Evolutionary conservation across 2,797 vertebrate species (phyloP), one percentile per base, ranked within the genome.

Genomic region (Cetoscarus ocellatus): DNA sequence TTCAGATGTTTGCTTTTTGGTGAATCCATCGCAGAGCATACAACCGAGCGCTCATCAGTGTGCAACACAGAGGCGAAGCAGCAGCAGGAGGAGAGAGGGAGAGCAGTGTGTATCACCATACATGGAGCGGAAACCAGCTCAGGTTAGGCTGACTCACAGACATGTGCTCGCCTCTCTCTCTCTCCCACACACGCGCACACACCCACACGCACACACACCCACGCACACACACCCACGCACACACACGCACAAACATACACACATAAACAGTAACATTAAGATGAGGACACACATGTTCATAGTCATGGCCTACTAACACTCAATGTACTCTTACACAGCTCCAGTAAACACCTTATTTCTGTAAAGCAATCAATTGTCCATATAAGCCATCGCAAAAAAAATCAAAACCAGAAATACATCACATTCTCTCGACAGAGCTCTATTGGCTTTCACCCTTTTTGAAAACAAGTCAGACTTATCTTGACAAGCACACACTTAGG

Each of bases 71-170:
- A 82, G 56, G 75, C 80, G 71, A 58, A 82, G 77, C 71, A 73
- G 75, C 58, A 73, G 75, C 56, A 66, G 55, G 36, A 52, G 67
- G 73, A 80, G 71, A 83, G 56, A 70, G 48, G 60, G 79, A 80
- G 71, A 11, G 11, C 83, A 83, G 84, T 75, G 86, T 84, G 70
- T 7, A 88, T 93, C 86, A 77, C 93, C 95, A 94, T 95, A 94
- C 86, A 95, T 92, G 94, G 94, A 95, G 90, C 85, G 92, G 94
- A 95, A 95, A 95, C 77, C 88, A 73, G 71, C 40, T 61, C 88
- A 89, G 85, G 88, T 94, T 91, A 77, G 56, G 83, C 81, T 89
- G 91, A 94, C 84, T 91, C 93, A 91, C 83, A 86, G 82, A 83
- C 75, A 68, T 73, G 61, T 48, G 58, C 84, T 80, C 49, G 18